Evolutionary conservation across 2,888 invertebrate species (phyloP).

Genomic region (Agonopterix heracliana): DNA sequence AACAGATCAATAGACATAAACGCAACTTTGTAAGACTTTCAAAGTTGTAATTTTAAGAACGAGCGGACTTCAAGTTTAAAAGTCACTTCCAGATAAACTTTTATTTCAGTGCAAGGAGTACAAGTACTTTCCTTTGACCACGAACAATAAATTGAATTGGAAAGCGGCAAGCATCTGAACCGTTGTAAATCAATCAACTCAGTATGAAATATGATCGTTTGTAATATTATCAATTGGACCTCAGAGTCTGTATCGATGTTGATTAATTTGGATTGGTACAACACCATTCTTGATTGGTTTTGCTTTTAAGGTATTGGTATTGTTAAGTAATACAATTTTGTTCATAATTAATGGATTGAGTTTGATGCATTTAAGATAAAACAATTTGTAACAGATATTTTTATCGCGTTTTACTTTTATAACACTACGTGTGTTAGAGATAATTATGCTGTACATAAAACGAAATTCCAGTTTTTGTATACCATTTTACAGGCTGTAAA

Average conservation of each 20-base stretch:
- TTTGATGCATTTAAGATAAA: no score
- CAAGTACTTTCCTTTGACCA: slow-evolving; percentile 36
- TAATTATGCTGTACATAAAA: no score
- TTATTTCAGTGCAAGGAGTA: not conserved
- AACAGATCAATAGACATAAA: no score
- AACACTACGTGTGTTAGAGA: no score
- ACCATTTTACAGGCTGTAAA: no score
- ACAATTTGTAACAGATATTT: no score
- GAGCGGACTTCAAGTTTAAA: not conserved
- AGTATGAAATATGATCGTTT: slow-evolving; percentile 56
- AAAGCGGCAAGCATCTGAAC: slow-evolving; percentile 46
- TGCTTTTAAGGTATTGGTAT: slow-evolving; percentile 13
- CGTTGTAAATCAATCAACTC: slow-evolving; percentile 59
- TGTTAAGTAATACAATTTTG: not conserved
- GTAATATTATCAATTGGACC: slow-evolving; percentile 44
- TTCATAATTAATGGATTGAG: not conserved
- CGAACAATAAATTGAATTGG: slow-evolving; percentile 59
- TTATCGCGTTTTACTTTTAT: no score
- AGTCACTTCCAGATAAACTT: not conserved
- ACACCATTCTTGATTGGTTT: slow-evolving; percentile 19
- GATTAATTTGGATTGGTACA: slow-evolving; percentile 41
- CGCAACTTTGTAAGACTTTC: no score
- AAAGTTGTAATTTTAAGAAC: no score
- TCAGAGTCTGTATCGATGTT: slow-evolving; percentile 29
- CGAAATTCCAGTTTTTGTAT: no score